A percentile compares a stretch with the other conserved stretches of the same genome.
phyloP scores from a whole-genome alignment of 2,888 invertebrate species.

The Crossocerus cetratus region DNA sequence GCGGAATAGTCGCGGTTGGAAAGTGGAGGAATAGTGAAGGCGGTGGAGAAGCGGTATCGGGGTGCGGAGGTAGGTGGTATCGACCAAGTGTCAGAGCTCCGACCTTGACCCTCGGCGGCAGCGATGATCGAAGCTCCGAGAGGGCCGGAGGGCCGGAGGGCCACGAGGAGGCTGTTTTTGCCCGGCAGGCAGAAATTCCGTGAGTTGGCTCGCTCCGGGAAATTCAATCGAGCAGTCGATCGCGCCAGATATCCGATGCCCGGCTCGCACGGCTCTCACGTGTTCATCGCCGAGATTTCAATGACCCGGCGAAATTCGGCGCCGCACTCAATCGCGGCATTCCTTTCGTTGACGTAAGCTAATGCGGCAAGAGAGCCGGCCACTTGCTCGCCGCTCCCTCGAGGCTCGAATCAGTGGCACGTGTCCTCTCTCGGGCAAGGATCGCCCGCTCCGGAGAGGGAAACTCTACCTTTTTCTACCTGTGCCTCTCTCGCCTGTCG shows the following conservation, averaged over 20 bases:
- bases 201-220: conserved; percentile 20
- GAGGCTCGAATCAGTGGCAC: conserved; percentile 7
- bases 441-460: too few species aligned
- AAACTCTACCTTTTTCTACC: neutral
- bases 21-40: conserved; percentile 1
- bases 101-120: conserved; percentile 61
- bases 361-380: conserved; percentile 27
- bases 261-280: conserved; percentile 14
- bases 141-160: conserved; percentile 13
- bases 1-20: neutral
- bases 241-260: conserved; percentile 19
- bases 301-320: conserved; percentile 52
- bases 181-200: conserved; percentile 32
- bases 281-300: conserved; percentile 37
- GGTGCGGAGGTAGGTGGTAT: conserved; percentile 17
- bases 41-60: conserved; percentile 11
- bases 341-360: conserved; percentile 19
- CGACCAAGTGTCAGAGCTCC: conserved; percentile 39
- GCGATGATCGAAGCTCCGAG: conserved; percentile 42
- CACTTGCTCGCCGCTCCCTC: conserved; percentile 11
- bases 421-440: conserved; percentile 11
- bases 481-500: neutral
- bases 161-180: conserved; percentile 32
- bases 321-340: conserved; percentile 27
- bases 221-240: conserved; percentile 16